Evolutionary conservation across 2,797 vertebrate genomes (phyloP).

Genomic region (Poliocrania exsul): DNA sequence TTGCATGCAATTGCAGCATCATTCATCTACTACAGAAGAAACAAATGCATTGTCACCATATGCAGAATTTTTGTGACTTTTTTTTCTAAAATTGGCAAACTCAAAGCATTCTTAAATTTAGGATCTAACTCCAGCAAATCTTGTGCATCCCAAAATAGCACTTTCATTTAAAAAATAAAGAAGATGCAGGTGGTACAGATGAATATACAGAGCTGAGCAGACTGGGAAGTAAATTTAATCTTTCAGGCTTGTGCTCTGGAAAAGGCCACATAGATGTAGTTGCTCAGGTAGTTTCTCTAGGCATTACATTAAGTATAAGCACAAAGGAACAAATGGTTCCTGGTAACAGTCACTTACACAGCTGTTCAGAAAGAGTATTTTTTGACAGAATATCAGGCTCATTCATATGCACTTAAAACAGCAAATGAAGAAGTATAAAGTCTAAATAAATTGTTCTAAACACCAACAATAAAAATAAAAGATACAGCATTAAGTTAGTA

Average conservation of each 20-base stretch:
- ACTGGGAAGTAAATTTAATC: slow-evolving; percentile 15
- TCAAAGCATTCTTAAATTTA: slow-evolving; percentile 12
- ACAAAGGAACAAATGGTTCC: slow-evolving; percentile 39
- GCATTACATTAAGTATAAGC: slow-evolving; percentile 40
- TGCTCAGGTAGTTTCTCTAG: slow-evolving; percentile 71
- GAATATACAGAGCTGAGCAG: slow-evolving; percentile 51
- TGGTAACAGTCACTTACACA: not conserved
- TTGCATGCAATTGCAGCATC: not conserved
- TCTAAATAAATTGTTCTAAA: not conserved
- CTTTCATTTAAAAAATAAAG: not conserved
- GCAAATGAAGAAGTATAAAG: slow-evolving; percentile 7
- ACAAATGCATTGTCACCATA: not conserved
- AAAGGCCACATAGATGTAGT: slow-evolving; percentile 73
- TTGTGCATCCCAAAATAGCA: not conserved
- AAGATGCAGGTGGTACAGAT: slow-evolving; percentile 21
- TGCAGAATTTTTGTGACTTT: not conserved
- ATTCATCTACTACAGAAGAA: not conserved
- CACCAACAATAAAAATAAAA: not conserved
- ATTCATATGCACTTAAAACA: slow-evolving; percentile 10
- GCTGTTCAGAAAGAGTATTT: slow-evolving; percentile 2
- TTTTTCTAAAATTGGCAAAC: not conserved
- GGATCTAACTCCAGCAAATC: not conserved
- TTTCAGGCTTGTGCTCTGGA: slow-evolving; percentile 64
- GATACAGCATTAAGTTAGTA: not conserved
- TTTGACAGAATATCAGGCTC: not conserved